Evolutionary conservation across 1,140 invertebrate species (phyloP), one percentile per base, ranked within the genome.

Genomic region (Drosophila pseudoananassae): DNA sequence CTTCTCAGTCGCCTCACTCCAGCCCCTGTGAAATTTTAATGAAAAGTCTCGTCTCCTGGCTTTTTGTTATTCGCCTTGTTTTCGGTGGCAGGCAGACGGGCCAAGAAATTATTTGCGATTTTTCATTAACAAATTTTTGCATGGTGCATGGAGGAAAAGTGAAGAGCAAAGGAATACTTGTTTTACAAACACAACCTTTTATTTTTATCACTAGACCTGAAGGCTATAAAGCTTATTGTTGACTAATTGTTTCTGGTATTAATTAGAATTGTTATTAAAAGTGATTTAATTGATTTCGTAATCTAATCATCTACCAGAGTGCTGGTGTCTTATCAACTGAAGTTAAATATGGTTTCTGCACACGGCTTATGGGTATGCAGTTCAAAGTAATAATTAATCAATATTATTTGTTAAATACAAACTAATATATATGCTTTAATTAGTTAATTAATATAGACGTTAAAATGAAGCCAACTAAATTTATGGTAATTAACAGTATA

Each of bases 31-130:
- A 53, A 68, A 69, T 76, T 83, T 78, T 76, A 82, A 76, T 82
- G 58, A 82, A 88, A 68, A 76, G 57, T 77, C 61, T 66, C 58
- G 63, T 64, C 63, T 69, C 63, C 65, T 38, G 65, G 25, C 40
- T 38, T 66, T 75, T 76, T 65, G 73, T 68, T 56, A 50, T 59
- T 57, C 50, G 12, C 54, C 53, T 52, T 52, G 51, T 46, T 74
- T 65, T 65, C 59, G 49, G 25, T 53, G 70, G 46, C 70, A 74
- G 58, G 17, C 58, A 64, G 59, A 69, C 49, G 46, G 23, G 23
- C 31, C 52, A 51, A 65, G 53, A 10, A 57, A 52, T 65, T 75
- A 40, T 65, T 56, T 50, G 45, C 50, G 25, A 74, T 74, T 74
- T 75, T 75, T 75, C 71, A 74, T 74, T 74, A 74, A 64, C 52